Percentiles rank a stretch among this genome's conserved stretches.
Evolutionary conservation across 2,888 invertebrate species (phyloP).

Genomic region (Leucania comma): DNA sequence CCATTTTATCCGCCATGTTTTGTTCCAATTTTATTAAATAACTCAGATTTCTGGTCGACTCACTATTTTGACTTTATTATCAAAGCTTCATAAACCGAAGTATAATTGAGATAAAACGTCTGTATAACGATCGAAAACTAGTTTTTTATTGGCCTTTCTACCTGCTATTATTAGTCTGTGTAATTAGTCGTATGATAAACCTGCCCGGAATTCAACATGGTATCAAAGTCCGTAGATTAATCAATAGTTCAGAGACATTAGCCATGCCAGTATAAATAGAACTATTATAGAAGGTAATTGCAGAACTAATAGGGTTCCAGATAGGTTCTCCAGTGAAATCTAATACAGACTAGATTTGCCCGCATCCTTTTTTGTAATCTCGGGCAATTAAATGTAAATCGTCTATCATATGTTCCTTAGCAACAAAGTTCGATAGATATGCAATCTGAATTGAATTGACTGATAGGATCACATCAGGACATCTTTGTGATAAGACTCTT

Average conservation of each 20-base stretch:
- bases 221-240: slow-evolving; percentile 58
- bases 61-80: slow-evolving; percentile 65
- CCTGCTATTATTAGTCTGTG: slow-evolving; percentile 68
- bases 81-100: slow-evolving; percentile 38
- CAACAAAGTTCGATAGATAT: slow-evolving; percentile 19
- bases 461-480: neutral
- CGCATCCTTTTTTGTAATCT: slow-evolving; percentile 36
- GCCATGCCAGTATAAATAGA: slow-evolving; percentile 44
- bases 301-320: slow-evolving; percentile 46
- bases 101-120: slow-evolving; percentile 63
- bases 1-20: slow-evolving; percentile 40
- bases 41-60: slow-evolving; percentile 52
- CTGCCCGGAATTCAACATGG: slow-evolving; percentile 55
- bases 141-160: slow-evolving; percentile 72
- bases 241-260: slow-evolving; percentile 53
- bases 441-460: neutral
- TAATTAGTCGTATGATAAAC: slow-evolving; percentile 69
- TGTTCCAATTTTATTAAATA: slow-evolving; percentile 58
- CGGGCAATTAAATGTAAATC: slow-evolving; percentile 47
- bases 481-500: neutral
- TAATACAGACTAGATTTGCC: slow-evolving; percentile 34
- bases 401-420: slow-evolving; percentile 16
- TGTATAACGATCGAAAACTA: slow-evolving; percentile 68
- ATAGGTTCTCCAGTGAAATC: slow-evolving; percentile 30
- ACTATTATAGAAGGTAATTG: slow-evolving; percentile 41